phyloP scores from a whole-genome alignment of 2,797 vertebrate genomes.

The Gadopsis marmoratus region DNA sequence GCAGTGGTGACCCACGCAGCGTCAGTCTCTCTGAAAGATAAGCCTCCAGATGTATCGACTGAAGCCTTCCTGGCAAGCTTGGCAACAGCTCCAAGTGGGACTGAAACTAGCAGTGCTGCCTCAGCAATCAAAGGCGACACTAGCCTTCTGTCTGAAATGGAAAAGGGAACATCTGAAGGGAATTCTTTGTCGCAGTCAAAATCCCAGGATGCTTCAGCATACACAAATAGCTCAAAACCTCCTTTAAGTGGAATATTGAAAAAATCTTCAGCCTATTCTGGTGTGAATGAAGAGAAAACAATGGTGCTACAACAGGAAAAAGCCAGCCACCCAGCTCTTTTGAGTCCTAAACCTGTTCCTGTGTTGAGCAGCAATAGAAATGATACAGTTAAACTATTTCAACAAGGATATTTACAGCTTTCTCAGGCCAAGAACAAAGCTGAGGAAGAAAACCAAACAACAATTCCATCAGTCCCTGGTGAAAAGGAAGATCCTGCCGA shows the following conservation, averaged over 20 bases:
- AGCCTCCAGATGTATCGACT: constrained; percentile 96
- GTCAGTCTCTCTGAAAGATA: constrained; percentile 91
- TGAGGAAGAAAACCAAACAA: constrained; percentile 83
- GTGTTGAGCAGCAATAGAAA: constrained; percentile 66
- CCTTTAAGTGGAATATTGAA: constrained; percentile 90
- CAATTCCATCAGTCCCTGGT: constrained; percentile 82
- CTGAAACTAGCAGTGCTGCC: constrained; percentile 65
- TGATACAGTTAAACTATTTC: constrained; percentile 76
- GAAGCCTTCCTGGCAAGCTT: constrained; percentile 92
- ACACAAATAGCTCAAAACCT: constrained; percentile 86
- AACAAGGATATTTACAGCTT: constrained; percentile 74
- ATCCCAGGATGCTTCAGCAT: constrained; percentile 73
- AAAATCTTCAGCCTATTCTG: constrained; percentile 76
- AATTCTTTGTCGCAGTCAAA: constrained; percentile 67
- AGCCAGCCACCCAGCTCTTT: constrained; percentile 36
- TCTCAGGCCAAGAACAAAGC: constrained; percentile 73
- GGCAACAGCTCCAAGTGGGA: constrained; percentile 75
- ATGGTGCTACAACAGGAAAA: constrained; percentile 56
- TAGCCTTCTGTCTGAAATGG: constrained; percentile 71
- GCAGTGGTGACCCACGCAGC: constrained; percentile 72
- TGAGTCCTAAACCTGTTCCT: constrained; percentile 63
- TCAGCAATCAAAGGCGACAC: constrained; percentile 73
- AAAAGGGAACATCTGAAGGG: constrained; percentile 60
- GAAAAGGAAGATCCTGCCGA: constrained; percentile 83
- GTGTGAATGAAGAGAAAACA: constrained; percentile 69